These are phyloP conservation scores for Psilopogon haemacephalus DNA, from an alignment of 2,113 vertebrate species.

Conservation along the genomic window DNA sequence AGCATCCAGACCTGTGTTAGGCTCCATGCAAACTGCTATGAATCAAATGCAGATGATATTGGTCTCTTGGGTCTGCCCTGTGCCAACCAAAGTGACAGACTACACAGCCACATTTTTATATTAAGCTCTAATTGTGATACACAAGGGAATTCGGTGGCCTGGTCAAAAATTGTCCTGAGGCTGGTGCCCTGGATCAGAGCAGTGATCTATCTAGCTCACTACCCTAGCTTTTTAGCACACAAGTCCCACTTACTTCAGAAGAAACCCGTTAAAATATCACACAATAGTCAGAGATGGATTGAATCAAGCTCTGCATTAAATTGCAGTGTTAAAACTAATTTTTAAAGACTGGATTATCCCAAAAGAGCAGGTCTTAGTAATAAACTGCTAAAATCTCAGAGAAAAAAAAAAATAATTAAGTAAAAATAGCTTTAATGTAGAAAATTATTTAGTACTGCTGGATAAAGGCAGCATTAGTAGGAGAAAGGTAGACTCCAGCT, in stretches of 20 bases:
- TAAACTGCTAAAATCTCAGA: slow-evolving; percentile 4
- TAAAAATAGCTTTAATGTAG: slow-evolving; percentile 10
- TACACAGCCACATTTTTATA: neutral
- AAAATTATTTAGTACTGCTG: slow-evolving; percentile 7
- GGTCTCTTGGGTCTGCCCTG: neutral
- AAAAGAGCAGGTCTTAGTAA: slow-evolving; percentile 15
- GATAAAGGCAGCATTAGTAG: slow-evolving; percentile 11
- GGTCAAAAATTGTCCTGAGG: neutral
- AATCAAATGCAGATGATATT: neutral
- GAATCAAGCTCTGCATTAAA: neutral
- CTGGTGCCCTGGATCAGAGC: neutral
- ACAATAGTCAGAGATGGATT: neutral
- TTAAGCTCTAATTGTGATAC: neutral
- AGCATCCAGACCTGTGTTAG: neutral
- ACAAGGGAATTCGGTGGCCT: neutral
- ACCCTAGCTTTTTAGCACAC: neutral
- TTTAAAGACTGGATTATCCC: slow-evolving; percentile 24
- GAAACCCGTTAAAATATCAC: slow-evolving; percentile 6
- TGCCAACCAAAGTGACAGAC: neutral
- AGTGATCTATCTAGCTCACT: neutral
- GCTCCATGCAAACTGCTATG: neutral
- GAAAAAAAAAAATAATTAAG: neutral
- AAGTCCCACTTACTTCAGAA: neutral
- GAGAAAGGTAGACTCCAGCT: slow-evolving; percentile 9
- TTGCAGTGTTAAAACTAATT: neutral